Conservation (phyloP, 2,888 invertebrate species). For the Protophormia terraenovae region DNA sequence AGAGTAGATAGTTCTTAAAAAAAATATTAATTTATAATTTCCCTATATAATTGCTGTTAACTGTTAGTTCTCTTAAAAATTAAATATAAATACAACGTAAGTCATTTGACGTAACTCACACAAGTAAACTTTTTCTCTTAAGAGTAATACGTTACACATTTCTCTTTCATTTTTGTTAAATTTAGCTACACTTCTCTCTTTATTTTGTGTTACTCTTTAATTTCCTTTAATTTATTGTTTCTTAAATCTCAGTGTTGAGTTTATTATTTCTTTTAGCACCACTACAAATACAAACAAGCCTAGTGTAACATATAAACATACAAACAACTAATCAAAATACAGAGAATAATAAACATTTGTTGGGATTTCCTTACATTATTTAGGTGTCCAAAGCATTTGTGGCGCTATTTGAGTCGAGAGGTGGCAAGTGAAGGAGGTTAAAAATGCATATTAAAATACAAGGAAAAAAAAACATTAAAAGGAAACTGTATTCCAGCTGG, state of each 20-base stretch:
- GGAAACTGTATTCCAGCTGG: conserved; percentile 6
- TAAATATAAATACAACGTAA: not conserved
- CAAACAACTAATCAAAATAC: not conserved
- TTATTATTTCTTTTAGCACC: not conserved
- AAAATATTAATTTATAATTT: not conserved
- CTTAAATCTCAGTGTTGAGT: not conserved
- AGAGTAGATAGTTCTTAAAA: too few species aligned
- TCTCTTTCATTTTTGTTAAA: too few species aligned
- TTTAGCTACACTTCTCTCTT: too few species aligned
- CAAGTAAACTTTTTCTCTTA: not conserved
- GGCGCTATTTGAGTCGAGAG: not conserved
- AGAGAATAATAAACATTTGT: conserved; percentile 28
- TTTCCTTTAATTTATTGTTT: not conserved
- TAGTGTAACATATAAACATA: not conserved
- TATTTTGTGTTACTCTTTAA: not conserved
- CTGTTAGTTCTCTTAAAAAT: not conserved
- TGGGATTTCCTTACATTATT: conserved; percentile 24
- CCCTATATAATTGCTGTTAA: not conserved
- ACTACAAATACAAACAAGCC: not conserved
- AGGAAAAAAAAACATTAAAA: not conserved
- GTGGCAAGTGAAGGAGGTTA: not conserved
- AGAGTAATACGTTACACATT: too few species aligned
- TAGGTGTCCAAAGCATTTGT: not conserved
- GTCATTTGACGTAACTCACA: not conserved
- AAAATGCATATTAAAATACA: not conserved